Conservation (phyloP, 2,113 vertebrate genomes). For the Gavialis gangeticus region DNA sequence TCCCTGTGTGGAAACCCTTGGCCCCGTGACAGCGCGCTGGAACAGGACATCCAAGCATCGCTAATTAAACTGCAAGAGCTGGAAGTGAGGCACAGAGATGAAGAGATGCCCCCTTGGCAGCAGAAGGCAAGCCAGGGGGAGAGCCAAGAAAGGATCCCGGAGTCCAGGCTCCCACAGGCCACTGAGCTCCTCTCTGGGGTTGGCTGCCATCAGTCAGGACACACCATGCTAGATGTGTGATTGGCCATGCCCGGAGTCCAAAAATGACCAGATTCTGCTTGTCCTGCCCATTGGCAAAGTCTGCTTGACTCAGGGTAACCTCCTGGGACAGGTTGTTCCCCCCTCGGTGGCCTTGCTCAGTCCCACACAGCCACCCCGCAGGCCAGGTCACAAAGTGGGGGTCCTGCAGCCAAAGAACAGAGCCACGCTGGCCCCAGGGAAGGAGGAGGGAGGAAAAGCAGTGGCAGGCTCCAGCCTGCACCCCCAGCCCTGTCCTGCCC, state of each 20-base stretch:
- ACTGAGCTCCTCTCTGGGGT: neutral
- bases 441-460: neutral
- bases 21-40: no score
- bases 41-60: no score
- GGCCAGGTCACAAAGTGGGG: neutral
- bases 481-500: no score
- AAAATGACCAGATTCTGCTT: neutral
- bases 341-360: neutral
- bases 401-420: neutral
- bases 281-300: neutral
- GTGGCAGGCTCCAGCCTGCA: neutral
- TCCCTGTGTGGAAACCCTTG: fast-evolving
- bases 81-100: no score
- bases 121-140: neutral
- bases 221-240: neutral
- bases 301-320: neutral
- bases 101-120: no score
- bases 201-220: neutral
- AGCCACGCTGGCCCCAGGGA: neutral
- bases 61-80: no score
- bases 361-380: neutral
- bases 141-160: neutral
- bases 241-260: neutral
- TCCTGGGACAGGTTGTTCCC: neutral
- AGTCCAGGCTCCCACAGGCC: neutral